Evolutionary conservation across 2,113 vertebrate species (phyloP), one percentile per base, ranked within the genome.

Genomic region (Ondatra zibethicus): DNA sequence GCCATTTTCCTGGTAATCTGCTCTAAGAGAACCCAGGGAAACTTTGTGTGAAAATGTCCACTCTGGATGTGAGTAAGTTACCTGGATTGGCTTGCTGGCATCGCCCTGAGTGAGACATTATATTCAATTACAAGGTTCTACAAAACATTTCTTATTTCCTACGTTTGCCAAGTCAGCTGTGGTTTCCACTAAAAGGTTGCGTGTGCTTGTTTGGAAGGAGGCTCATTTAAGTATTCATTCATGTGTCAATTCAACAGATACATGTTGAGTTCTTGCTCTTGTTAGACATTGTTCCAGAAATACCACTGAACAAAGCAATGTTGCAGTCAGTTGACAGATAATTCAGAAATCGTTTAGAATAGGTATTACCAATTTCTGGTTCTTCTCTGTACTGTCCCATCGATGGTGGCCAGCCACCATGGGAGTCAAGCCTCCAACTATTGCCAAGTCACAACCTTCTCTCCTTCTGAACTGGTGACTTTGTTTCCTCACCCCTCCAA

Each of bases 1-100:
- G 21, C n/a, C 29, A 36, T 92, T 95, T 91, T 95, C 50, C 68
- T 87, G 27, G 94, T 75, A 50, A 63, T 91, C 86, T 91, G 33
- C 7, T 91, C 5, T 75, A 72, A 66, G 13, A 58, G 5, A 80
- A 16, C 16, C 27, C 13, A 78, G 95, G 77, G 61, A 19, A 77
- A 81, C 93, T 36, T 47, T 86, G 27, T 66, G 33, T 9, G 17
- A 23, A 92, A 91, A 31, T 63, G 36, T 39, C 61, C 29, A 29
- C 25, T 76, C 47, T 68, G 63, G 78, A 52, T 16, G 39, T 77
- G 10, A 33, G 5, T 81, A 10, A 33, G 7, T 77, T 96, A 36
- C 33, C 50, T 92, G 65, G 11, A 7, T 61, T 92, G 25, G 52
- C 39, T 95, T 86, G 27, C 1, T 13, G n/a, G 7, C 7, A n/a